phyloP scores from a whole-genome alignment of 2,113 vertebrate genomes.

The Tor tambroides region DNA sequence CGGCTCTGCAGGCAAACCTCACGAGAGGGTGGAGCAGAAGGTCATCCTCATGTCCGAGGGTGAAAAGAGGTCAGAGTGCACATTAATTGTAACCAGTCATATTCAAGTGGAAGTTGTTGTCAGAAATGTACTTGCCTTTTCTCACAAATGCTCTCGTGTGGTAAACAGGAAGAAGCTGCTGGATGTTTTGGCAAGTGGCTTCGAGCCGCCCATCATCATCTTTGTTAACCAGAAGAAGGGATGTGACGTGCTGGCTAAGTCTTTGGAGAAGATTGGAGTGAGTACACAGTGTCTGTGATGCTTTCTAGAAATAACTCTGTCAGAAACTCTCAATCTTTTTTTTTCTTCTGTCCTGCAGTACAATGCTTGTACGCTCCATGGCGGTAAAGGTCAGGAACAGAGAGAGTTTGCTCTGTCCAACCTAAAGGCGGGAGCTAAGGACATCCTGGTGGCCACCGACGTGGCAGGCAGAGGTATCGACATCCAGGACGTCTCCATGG shows the following conservation, averaged over 20 bases:
- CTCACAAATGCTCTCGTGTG: neutral
- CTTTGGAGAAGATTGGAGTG: slow-evolving; percentile 99
- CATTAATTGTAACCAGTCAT: neutral
- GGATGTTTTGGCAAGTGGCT: slow-evolving; percentile 89
- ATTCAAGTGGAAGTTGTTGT: neutral
- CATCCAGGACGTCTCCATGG: slow-evolving; percentile 98
- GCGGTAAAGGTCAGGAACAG: slow-evolving; percentile 98
- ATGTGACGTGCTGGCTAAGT: slow-evolving; percentile 95
- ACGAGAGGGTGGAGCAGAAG: slow-evolving; percentile 96
- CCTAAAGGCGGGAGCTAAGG: slow-evolving; percentile 96
- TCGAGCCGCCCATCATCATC: slow-evolving; percentile 98
- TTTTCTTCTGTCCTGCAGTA: slow-evolving; percentile 75
- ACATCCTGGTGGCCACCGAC: slow-evolving; percentile 97
- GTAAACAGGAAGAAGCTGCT: slow-evolving; percentile 91
- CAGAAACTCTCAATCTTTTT: neutral
- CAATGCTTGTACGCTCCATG: slow-evolving; percentile 96
- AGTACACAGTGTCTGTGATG: slow-evolving; percentile 53
- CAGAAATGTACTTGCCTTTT: neutral
- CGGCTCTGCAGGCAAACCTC: slow-evolving; percentile 95
- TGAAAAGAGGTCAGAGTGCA: slow-evolving; percentile 87
- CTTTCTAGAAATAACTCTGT: neutral
- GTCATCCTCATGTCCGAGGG: slow-evolving; percentile 96
- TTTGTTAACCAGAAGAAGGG: slow-evolving; percentile 99
- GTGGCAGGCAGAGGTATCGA: slow-evolving; percentile 97
- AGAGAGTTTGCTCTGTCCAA: slow-evolving; percentile 97